Conservation (phyloP, 2,797 vertebrate species). For the Bradypus variegatus region DNA sequence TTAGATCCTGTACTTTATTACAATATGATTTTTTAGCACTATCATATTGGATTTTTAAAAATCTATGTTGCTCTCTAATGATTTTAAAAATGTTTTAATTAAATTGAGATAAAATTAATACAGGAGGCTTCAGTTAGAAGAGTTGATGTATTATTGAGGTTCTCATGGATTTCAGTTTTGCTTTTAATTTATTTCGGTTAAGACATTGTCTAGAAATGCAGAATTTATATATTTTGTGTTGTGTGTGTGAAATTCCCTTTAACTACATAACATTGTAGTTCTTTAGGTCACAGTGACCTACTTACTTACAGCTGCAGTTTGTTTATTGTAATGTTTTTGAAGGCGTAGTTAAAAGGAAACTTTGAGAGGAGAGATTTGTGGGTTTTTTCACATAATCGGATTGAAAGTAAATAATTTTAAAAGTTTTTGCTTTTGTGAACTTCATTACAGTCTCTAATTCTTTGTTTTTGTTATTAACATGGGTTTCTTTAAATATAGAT, state of each 20-base stretch:
- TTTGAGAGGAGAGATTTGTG: not conserved
- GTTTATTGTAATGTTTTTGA: not conserved
- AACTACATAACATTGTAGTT: not conserved
- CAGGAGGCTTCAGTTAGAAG: not conserved
- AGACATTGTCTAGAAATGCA: not conserved
- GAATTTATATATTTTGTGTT: not conserved
- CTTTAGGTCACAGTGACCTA: not conserved
- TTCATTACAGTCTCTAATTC: not conserved
- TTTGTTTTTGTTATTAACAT: constrained; percentile 1
- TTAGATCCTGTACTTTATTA: not conserved
- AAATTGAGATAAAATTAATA: constrained; percentile 14
- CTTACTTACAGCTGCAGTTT: constrained; percentile 8
- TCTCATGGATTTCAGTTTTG: constrained; percentile 22
- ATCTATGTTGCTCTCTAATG: not conserved
- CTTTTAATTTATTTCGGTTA: constrained; percentile 5
- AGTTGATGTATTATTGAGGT: not conserved
- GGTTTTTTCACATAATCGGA: not conserved
- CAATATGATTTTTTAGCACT: not conserved
- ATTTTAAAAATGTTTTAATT: constrained; percentile 32
- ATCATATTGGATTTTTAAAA: not conserved
- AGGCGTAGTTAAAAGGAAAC: constrained; percentile 12
- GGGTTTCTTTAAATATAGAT: constrained; percentile 74
- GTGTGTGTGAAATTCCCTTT: not conserved
- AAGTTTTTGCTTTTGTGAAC: not conserved
- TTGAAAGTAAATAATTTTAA: too few relatives aligned